Evolutionary conservation across 2,797 vertebrate species (phyloP), one percentile per base, ranked within the genome.

Genomic region (Gallinago nigripennis): DNA sequence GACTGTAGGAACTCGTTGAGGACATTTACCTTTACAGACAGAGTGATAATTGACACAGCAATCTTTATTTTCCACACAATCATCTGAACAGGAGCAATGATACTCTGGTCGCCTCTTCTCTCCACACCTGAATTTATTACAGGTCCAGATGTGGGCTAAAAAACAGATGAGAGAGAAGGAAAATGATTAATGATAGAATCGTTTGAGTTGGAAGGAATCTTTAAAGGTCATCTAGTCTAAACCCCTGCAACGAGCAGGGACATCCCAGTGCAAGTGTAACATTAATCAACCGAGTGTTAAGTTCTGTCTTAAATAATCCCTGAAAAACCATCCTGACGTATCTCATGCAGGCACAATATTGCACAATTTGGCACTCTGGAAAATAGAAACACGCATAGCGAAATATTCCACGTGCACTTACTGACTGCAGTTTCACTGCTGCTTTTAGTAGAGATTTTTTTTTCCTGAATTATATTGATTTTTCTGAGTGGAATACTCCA

Each of bases 101-200:
- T 97, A 98, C 31, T 96, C 95, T 50, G 92, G 13, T 72, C 97
- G 37, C n/a, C 97, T 98, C 91, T 98, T 98, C 92, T 98, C 98
- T 51, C 98, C 98, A 83, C 98, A 98, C n/a, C 98, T 97, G 94
- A 98, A 98, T 65, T 98, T 98, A 92, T 92, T 98, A 82, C 98
- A 98, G 39, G 95, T 98, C 98, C 98, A 98, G 95, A 97, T 97
- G 28, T 86, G 92, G 71, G 95, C 98, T 98, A 73, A 60, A 95
- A 94, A 51, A 28, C 24, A 80, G 77, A 35, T 28, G 13, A 93
- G 66, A 92, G 6, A 58, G 48, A 87, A 88, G 57, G 43, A 87
- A 25, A 45, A 24, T 12, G n/a, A 54, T 75, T 28, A 53, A 43
- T 16, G 19, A 43, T 31, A 64, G 28, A 43, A 21, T 16, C 5